These are phyloP conservation scores for Cryptus armator DNA, from an alignment of 2,888 invertebrate species.

Conservation along the genomic window DNA sequence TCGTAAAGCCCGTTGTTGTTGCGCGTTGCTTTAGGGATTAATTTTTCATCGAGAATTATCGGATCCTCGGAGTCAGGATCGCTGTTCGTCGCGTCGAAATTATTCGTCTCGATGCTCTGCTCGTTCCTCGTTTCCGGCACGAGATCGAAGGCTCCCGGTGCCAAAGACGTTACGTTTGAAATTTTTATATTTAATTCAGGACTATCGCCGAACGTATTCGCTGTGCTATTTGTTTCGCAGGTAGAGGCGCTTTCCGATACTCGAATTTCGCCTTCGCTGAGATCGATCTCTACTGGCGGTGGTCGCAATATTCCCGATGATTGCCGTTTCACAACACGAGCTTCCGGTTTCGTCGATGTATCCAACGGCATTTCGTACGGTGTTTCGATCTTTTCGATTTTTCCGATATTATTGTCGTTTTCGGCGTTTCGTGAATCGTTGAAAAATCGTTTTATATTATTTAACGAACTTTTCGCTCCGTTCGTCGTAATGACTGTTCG, in stretches of 20 bases:
- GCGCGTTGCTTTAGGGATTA: neutral
- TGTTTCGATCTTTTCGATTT: neutral
- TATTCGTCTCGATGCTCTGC: neutral
- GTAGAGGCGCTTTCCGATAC: constrained; percentile 4
- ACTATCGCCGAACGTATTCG: neutral
- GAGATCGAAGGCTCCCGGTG: constrained; percentile 75
- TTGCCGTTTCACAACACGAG: neutral
- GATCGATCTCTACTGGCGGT: constrained; percentile 45
- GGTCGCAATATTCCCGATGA: neutral
- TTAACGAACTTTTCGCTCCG: neutral
- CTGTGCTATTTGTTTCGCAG: neutral
- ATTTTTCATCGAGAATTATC: constrained; percentile 13
- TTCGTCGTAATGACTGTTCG: neutral
- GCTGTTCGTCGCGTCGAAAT: constrained; percentile 21
- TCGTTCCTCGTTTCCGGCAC: constrained; percentile 53
- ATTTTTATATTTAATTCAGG: constrained; percentile 77
- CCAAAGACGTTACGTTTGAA: constrained; percentile 77
- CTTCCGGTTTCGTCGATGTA: neutral
- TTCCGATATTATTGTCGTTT: neutral
- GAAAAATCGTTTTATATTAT: neutral
- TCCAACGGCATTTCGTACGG: neutral
- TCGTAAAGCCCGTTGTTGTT: constrained; percentile 13
- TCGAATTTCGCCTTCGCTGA: constrained; percentile 52
- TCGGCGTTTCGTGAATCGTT: neutral
- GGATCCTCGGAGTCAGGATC: constrained; percentile 23